These are phyloP conservation scores for Scaptomyza pallida DNA, from an alignment of 1,140 invertebrate genomes.

Conservation along the genomic window DNA sequence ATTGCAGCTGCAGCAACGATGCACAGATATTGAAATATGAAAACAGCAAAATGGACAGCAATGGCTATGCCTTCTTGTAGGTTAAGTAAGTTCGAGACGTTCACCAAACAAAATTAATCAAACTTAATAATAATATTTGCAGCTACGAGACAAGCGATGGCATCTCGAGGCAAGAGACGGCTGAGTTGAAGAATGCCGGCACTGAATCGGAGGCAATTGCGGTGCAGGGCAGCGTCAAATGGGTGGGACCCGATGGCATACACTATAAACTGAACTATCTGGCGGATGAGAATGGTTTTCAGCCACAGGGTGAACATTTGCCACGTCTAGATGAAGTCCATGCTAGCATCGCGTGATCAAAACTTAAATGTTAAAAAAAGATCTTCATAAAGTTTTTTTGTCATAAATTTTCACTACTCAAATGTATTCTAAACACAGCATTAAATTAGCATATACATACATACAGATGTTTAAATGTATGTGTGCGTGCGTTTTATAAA, in stretches of 20 bases:
- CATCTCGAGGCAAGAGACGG: conserved; percentile 87
- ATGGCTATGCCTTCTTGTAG: conserved; percentile 84
- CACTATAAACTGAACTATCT: conserved; percentile 87
- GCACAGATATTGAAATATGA: conserved; percentile 85
- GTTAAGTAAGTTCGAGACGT: conserved; percentile 47
- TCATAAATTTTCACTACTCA: conserved; percentile 52
- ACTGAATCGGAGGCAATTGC: conserved; percentile 84
- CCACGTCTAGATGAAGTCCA: conserved; percentile 86
- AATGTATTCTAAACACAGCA: conserved; percentile 58
- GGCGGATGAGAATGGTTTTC: conserved; percentile 91
- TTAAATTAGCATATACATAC: conserved; percentile 56
- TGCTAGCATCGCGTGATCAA: neutral
- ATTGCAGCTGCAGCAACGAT: neutral
- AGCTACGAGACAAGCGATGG: conserved; percentile 89
- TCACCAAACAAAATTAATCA: conserved; percentile 1
- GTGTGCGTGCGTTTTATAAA: neutral
- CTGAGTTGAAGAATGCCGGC: conserved; percentile 85
- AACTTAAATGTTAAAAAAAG: conserved; percentile 6
- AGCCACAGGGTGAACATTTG: conserved; percentile 86
- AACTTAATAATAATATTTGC: conserved; percentile 61
- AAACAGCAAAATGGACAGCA: conserved; percentile 79
- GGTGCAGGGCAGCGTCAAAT: conserved; percentile 88
- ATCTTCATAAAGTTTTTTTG: conserved; percentile 20
- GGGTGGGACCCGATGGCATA: conserved; percentile 87
- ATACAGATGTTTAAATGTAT: too few relatives aligned